Base-by-base conservation (phyloP, 2,113 vertebrate species). In the Python bivittatus region DNA sequence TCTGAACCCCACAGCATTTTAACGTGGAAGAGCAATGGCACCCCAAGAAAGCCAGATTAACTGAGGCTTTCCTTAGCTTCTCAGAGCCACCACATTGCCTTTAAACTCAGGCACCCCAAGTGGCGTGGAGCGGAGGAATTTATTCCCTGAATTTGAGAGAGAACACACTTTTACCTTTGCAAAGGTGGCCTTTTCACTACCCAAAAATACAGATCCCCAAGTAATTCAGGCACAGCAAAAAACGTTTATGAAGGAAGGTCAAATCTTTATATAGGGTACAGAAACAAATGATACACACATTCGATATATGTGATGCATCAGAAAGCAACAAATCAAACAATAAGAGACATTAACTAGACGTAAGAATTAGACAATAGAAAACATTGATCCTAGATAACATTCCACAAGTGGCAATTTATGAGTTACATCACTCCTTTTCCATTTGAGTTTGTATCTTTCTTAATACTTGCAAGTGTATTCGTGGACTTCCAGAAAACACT, bases 1-100 rank as follows among this genome's bases (percentile, higher is more conserved):
- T 96, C 96, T 72, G 94, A 96, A 96, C 93, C 92, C 94, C 90
- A 1, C 92, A 93, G 96, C 89, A 91, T 95, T 93, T 94, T 95
- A 94, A 91, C 44, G 91, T 48, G 84, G 88, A 22, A 89, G 83
- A 93, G 93, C 95, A 93, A 91, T 68, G 94, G 92, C 79, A 87
- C 93, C 89, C 87, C 86, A 92, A 95, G 72, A 79, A 92, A 53
- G 54, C 57, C 93, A 91, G 94, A 96, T 95, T 54, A 94, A 95
- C 96, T 96, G 94, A 93, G 85, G 88, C 91, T 92, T 92, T 48
- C 42, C 64, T 56, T 9, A 17, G 72, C 86, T 89, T 53, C 92
- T 90, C n/a, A 60, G 48, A 92, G 68, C 25, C 48, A n/a, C n/a
- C n/a, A n/a, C 33, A n/a, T 38, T 68, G 64, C 29, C 61, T 64